Conservation (phyloP, 1,140 invertebrate species). For the Dendroctonus valens region DNA sequence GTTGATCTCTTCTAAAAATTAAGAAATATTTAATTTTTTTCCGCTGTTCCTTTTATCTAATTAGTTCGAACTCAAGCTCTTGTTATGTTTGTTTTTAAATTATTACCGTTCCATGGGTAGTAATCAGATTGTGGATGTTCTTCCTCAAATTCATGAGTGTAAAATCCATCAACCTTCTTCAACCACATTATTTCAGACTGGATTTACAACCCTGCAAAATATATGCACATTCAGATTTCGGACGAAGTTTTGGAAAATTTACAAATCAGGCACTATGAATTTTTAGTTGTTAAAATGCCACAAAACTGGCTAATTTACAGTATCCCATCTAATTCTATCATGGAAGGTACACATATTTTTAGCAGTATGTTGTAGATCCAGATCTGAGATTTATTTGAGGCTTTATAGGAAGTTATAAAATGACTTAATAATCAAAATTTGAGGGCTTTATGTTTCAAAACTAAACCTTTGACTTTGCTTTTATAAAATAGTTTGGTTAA, state of each 20-base stretch:
- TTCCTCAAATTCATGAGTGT: background rate
- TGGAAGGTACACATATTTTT: background rate
- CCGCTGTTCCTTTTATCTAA: background rate
- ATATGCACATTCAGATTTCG: background rate
- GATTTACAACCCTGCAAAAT: constrained; percentile 8
- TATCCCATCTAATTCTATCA: background rate
- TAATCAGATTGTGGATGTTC: background rate
- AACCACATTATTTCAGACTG: background rate
- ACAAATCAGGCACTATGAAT: no score
- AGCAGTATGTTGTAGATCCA: background rate
- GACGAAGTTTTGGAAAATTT: background rate
- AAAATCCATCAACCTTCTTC: constrained; percentile 5
- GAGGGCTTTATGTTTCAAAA: background rate
- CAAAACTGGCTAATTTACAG: no score
- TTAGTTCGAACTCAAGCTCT: background rate
- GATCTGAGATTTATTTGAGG: background rate
- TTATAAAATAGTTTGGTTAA: constrained; percentile 9
- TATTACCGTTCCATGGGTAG: background rate
- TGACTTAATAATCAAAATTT: background rate
- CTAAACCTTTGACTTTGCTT: background rate
- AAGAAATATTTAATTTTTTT: background rate
- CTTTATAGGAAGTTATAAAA: background rate
- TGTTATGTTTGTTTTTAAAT: background rate
- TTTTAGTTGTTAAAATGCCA: no score
- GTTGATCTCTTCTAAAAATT: background rate